phyloP scores from a whole-genome alignment of 2,888 invertebrate genomes.

The Zaprionus lineosus region DNA sequence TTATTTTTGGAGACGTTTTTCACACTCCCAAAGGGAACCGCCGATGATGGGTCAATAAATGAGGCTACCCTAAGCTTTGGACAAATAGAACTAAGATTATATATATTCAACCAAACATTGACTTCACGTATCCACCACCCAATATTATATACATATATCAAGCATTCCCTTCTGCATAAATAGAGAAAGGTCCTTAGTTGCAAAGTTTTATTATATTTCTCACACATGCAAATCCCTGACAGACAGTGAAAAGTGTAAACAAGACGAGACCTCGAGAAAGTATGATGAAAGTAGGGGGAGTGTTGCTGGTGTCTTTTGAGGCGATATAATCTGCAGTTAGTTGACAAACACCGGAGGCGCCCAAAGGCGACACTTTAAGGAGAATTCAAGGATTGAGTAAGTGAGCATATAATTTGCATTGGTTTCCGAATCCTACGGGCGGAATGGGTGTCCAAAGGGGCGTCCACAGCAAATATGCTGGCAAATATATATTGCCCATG shows the following conservation, averaged over 20 bases:
- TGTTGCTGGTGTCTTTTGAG: no score
- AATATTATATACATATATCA: no score
- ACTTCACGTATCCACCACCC: no score
- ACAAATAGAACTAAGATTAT: no score
- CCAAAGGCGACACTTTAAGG: conserved; percentile 62
- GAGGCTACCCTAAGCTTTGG: no score
- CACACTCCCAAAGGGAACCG: no score
- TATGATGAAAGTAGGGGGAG: background rate
- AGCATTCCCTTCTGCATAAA: conserved; percentile 24
- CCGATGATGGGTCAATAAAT: no score
- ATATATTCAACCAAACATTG: no score
- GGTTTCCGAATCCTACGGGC: conserved; percentile 10
- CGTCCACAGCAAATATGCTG: conserved; percentile 43
- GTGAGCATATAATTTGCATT: conserved; percentile 60
- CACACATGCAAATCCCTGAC: conserved; percentile 21
- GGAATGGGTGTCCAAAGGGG: conserved; percentile 22
- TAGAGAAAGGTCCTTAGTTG: conserved; percentile 11
- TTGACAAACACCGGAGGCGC: conserved; percentile 37
- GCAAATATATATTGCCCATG: conserved; percentile 44
- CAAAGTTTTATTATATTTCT: conserved; percentile 42
- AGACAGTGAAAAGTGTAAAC: conserved; percentile 14
- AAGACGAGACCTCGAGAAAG: background rate
- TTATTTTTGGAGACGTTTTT: no score
- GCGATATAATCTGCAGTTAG: conserved; percentile 35
- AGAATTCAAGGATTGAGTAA: conserved; percentile 51